A percentile compares a stretch with the other conserved stretches of the same genome.
Evolutionary conservation across 2,797 vertebrate genomes (phyloP).

Genomic region (Thaleichthys pacificus): DNA sequence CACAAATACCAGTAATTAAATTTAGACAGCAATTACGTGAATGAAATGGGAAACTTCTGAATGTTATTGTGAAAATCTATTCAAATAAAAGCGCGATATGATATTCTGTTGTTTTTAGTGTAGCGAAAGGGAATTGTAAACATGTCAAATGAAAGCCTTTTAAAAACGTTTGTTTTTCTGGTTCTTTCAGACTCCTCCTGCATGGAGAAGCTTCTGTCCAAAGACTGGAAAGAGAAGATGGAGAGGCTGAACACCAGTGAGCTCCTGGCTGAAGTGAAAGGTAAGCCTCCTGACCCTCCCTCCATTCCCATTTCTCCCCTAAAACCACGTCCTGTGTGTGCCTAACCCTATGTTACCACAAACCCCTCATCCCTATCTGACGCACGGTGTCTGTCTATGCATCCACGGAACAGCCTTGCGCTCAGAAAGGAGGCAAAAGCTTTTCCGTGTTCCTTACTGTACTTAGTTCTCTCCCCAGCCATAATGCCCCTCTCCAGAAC

Average conservation of each 20-base stretch:
- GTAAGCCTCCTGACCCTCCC: slow-evolving; percentile 56
- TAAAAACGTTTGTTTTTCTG: background rate
- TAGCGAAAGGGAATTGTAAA: background rate
- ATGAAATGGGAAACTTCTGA: background rate
- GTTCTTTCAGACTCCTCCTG: slow-evolving; percentile 80
- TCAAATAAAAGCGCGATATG: background rate
- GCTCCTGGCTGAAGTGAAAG: slow-evolving; percentile 89
- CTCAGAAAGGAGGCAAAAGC: slow-evolving; percentile 64
- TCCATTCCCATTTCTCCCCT: background rate
- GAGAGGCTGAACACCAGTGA: slow-evolving; percentile 86
- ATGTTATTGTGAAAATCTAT: background rate
- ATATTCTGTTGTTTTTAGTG: slow-evolving; percentile 1
- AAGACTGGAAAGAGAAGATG: slow-evolving; percentile 94
- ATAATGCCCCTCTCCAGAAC: slow-evolving; percentile 60
- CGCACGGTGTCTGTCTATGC: slow-evolving; percentile 41
- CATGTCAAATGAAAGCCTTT: slow-evolving; percentile 1
- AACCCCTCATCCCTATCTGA: slow-evolving; percentile 52
- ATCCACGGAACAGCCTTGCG: slow-evolving; percentile 59
- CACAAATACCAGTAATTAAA: slow-evolving; percentile 4
- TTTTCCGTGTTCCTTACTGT: slow-evolving; percentile 57
- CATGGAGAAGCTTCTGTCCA: slow-evolving; percentile 88
- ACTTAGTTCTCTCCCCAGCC: slow-evolving; percentile 58
- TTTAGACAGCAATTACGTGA: background rate
- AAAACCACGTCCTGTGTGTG: too few species aligned
- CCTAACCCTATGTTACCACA: slow-evolving; percentile 26